Percentiles rank a stretch among this genome's conserved stretches.
These are phyloP conservation scores for Arizona elegans DNA, from an alignment of 2,113 vertebrate species.

Conservation along the genomic window DNA sequence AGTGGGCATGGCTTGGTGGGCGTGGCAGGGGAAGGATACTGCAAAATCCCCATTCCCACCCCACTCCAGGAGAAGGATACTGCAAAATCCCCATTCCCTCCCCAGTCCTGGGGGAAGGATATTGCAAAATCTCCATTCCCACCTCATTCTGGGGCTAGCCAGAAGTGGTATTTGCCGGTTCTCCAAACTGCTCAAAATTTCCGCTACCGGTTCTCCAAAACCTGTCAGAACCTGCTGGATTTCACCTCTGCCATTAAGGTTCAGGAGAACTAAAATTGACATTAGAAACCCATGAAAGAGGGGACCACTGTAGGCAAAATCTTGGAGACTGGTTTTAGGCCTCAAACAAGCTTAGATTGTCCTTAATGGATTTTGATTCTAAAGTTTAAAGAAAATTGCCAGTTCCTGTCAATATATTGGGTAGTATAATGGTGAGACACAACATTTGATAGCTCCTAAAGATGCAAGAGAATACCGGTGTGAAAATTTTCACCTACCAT, in stretches of 20 bases:
- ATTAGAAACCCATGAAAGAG: neutral
- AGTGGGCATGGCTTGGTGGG: too few relatives aligned
- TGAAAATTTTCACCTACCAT: slow-evolving; percentile 77
- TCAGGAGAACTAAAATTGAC: neutral
- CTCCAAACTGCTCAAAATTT: too few relatives aligned
- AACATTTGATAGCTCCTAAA: neutral
- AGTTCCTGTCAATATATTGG: neutral
- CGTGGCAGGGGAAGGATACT: too few relatives aligned
- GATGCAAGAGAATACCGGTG: accelerated
- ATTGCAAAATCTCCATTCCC: too few relatives aligned
- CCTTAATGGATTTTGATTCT: neutral
- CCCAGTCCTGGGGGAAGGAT: too few relatives aligned
- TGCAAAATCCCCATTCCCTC: too few relatives aligned
- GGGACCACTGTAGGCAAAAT: neutral
- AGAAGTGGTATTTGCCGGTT: too few relatives aligned
- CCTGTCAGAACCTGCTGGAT: too few relatives aligned
- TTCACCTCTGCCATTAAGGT: neutral
- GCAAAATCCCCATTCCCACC: too few relatives aligned
- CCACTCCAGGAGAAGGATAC: too few relatives aligned
- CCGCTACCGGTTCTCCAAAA: too few relatives aligned
- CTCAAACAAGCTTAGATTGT: neutral
- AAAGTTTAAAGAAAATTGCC: neutral
- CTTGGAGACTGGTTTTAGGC: neutral
- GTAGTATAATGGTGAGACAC: neutral
- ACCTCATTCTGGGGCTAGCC: too few relatives aligned